Percentiles rank a stretch among this genome's conserved stretches.
Conservation (phyloP, 2,888 invertebrate genomes). For the Mythimna loreyi region DNA sequence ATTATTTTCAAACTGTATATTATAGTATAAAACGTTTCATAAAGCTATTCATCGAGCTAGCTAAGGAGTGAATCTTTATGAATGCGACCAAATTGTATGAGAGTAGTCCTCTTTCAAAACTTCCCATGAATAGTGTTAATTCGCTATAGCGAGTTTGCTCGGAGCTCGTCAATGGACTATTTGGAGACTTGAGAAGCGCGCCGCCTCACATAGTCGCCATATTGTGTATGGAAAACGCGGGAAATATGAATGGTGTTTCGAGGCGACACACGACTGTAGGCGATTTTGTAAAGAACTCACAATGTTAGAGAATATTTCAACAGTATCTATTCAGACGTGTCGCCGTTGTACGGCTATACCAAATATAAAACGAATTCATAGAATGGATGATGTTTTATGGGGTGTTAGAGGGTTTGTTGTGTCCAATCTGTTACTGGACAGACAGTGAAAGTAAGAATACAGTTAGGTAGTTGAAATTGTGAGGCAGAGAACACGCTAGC, state of each 20-base stretch:
- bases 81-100: conserved; percentile 91
- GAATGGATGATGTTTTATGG: conserved; percentile 41
- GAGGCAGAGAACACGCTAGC: no score
- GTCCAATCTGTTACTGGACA: background rate
- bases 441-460: conserved; percentile 14
- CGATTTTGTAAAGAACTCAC: conserved; percentile 79
- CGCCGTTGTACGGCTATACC: conserved; percentile 32
- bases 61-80: conserved; percentile 90
- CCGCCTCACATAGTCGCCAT: conserved; percentile 84
- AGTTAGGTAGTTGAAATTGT: background rate
- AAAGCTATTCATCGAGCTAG: conserved; percentile 86
- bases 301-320: conserved; percentile 60
- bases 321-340: conserved; percentile 51
- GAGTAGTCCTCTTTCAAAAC: conserved; percentile 90
- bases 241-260: conserved; percentile 85
- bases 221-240: conserved; percentile 89
- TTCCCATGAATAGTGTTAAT: conserved; percentile 90
- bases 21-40: conserved; percentile 85
- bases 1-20: conserved; percentile 73
- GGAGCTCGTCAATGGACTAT: conserved; percentile 89
- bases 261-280: conserved; percentile 78
- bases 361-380: conserved; percentile 46
- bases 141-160: conserved; percentile 90
- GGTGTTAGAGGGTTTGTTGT: conserved; percentile 1
- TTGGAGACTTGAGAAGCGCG: conserved; percentile 86